Evolutionary conservation across 1,140 invertebrate genomes (phyloP).

Genomic region (Diabrotica undecimpunctata): DNA sequence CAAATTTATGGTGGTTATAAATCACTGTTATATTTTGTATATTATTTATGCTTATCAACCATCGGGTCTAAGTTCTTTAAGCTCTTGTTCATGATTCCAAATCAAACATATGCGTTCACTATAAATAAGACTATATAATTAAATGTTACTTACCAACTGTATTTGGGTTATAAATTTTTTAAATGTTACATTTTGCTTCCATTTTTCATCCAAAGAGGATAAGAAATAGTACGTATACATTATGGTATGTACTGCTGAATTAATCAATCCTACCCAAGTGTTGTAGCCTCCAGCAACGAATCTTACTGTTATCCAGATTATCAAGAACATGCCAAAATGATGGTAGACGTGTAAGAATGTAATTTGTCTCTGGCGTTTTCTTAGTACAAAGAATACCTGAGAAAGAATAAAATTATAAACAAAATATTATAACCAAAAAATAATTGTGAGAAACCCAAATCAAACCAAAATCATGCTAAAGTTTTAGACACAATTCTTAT

Average conservation of each 20-base stretch:
- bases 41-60: no score
- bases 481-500: no score
- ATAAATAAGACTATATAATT: no score
- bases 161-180: constrained; percentile 73
- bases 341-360: constrained; percentile 87
- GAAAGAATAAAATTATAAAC: neutral
- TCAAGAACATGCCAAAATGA: constrained; percentile 71
- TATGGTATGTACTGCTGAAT: constrained; percentile 70
- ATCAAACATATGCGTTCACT: no score
- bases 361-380: constrained; percentile 81
- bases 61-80: no score
- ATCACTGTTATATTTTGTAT: no score
- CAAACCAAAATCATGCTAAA: neutral
- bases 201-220: constrained; percentile 60
- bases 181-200: constrained; percentile 65
- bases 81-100: no score
- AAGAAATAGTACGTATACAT: constrained; percentile 82
- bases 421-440: no score
- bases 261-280: constrained; percentile 60
- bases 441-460: constrained; percentile 10
- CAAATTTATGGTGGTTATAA: no score
- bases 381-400: constrained; percentile 78
- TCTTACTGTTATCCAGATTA: constrained; percentile 61
- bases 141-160: constrained; percentile 54
- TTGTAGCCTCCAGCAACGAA: constrained; percentile 62